These are phyloP conservation scores for Priocnemis perturbator DNA, from an alignment of 2,888 invertebrate species.

Conservation along the genomic window DNA sequence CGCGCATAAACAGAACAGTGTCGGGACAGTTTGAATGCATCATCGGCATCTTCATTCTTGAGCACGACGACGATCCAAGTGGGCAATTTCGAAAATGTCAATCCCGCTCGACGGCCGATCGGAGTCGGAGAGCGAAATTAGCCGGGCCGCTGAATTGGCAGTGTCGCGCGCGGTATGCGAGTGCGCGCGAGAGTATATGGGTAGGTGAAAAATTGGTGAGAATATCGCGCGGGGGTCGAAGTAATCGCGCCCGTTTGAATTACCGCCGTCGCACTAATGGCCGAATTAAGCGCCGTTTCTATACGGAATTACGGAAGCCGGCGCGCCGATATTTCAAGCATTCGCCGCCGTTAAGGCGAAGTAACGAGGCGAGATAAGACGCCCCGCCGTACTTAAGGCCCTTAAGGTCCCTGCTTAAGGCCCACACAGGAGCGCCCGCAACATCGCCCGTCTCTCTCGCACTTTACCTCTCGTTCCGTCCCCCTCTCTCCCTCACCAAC, in stretches of 20 bases:
- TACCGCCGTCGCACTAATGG: conserved; percentile 60
- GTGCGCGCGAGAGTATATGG: conserved; percentile 5
- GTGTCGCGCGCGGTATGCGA: conserved; percentile 5
- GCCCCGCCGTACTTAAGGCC: conserved; percentile 58
- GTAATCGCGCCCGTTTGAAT: conserved; percentile 55
- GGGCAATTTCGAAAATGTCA: too few relatives aligned
- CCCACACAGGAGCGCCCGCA: conserved; percentile 56
- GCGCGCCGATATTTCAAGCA: conserved; percentile 70
- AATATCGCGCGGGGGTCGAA: conserved; percentile 36
- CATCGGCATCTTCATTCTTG: too few relatives aligned
- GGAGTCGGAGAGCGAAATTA: conserved; percentile 21
- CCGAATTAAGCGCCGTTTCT: conserved; percentile 63
- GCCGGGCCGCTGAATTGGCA: conserved; percentile 15
- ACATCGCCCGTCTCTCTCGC: conserved; percentile 20
- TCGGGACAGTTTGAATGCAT: too few relatives aligned
- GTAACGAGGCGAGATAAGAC: conserved; percentile 74
- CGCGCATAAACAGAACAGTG: too few relatives aligned
- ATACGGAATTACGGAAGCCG: conserved; percentile 70
- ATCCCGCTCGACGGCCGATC: too few relatives aligned
- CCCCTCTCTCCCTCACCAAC: neutral
- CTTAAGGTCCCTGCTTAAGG: conserved; percentile 51
- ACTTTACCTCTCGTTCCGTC: neutral
- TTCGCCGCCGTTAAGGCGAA: conserved; percentile 71
- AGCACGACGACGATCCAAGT: too few relatives aligned
- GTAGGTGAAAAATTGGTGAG: conserved; percentile 46